Evolutionary conservation across 92 coral and sea anemone species (phyloP).

Genomic region (Pocillopora meandrina): DNA sequence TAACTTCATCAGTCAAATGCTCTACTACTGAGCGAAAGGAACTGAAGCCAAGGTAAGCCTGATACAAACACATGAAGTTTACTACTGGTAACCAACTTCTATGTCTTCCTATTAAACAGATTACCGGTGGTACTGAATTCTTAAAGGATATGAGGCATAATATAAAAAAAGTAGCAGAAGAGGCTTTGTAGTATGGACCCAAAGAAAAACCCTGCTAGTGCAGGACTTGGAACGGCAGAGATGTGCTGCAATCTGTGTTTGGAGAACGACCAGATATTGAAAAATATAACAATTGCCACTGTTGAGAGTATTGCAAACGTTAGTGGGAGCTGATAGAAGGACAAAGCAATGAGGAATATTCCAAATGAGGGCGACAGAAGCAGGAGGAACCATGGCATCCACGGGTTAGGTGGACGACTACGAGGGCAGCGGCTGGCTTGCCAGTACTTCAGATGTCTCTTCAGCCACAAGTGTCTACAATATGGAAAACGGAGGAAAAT

Average conservation of each 20-base stretch:
- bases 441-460: constrained; percentile 77
- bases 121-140: neutral
- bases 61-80: too few relatives aligned
- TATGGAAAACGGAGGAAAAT: too few relatives aligned
- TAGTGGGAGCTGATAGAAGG: constrained; percentile 49
- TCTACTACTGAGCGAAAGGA: too few relatives aligned
- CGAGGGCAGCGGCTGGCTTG: constrained; percentile 71
- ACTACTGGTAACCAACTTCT: too few relatives aligned
- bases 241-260: constrained; percentile 80
- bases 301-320: constrained; percentile 46
- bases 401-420: constrained; percentile 59
- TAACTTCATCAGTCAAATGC: too few relatives aligned
- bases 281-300: constrained; percentile 30
- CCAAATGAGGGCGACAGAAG: constrained; percentile 63
- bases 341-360: constrained; percentile 48
- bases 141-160: constrained; percentile 93
- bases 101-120: too few relatives aligned
- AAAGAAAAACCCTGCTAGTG: constrained; percentile 87
- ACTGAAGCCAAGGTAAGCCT: too few relatives aligned
- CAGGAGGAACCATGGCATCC: constrained; percentile 82
- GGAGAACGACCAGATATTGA: constrained; percentile 67
- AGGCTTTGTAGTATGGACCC: constrained; percentile 81
- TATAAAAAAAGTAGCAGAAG: constrained; percentile 60
- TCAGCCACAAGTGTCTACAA: constrained; percentile 73
- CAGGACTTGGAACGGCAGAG: constrained; percentile 82